Evolutionary conservation across 1,140 invertebrate species (phyloP), one percentile per base, ranked within the genome.

Genomic region (Diachasma alloeum): DNA sequence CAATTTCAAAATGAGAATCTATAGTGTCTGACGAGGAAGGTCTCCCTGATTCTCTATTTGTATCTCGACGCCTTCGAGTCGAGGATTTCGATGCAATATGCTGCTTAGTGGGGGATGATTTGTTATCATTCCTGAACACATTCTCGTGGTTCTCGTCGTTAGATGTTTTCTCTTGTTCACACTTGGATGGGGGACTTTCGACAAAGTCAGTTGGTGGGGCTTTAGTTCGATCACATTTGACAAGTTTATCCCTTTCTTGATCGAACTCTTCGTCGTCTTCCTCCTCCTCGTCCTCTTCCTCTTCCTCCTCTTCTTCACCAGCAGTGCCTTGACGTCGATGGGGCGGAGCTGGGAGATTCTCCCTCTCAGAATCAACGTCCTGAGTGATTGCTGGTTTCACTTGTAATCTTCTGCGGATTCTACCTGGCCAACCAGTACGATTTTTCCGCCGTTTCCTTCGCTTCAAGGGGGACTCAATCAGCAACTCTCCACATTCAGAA

Each of bases 401-500:
- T 8, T 84, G 82, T 5, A 87, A 66, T 75, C 87, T 88, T 48
- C 83, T 87, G n/a, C 84, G 80, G 78, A 88, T 83, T 69, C 90
- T 91, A n/a, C 91, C 91, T 0, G 92, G 92, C 92, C 92, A 93
- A 10, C 92, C 92, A 0, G 92, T 93, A 36, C 91, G 89, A 82
- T 93, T 93, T 83, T 89, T 90, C 63, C 88, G 83, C 19, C 86
- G 83, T 69, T 90, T 90, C 4, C 88, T 81, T 19, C 84, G 82
- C 17, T 84, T 88, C 24, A 86, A 67, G 0, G 88, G 88, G 6
- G 79, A 86, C 39, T 90, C 87, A 4, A 36, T 11, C 36, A 75
- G 81, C 0, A 72, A 13, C 11, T 90, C 89, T 1, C 88, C 88
- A n/a, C 87, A 89, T 26, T 90, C 89, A 0, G 88, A 89, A 68